Conservation (phyloP, 2,888 invertebrate species). For the Macroteleia sp. region DNA sequence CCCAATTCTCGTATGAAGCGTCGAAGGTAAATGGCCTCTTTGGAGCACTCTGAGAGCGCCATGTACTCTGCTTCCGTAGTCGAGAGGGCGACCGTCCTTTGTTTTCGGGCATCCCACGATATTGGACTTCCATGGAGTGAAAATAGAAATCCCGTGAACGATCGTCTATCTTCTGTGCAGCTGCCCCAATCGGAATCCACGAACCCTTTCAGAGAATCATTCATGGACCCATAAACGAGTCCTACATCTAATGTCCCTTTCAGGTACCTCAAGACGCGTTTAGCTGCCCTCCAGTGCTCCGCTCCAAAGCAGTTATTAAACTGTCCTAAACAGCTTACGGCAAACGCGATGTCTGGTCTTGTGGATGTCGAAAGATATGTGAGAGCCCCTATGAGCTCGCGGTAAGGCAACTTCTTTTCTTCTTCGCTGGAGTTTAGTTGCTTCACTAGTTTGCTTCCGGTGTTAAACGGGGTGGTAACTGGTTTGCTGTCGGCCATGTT, state of each 20-base stretch:
- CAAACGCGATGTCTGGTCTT: background rate
- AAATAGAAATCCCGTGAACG: background rate
- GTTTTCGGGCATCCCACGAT: constrained; percentile 1
- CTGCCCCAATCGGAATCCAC: constrained; percentile 1
- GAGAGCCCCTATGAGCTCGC: background rate
- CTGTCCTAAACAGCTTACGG: background rate
- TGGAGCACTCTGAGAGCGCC: constrained; percentile 6
- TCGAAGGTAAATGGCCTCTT: constrained; percentile 5
- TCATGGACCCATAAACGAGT: background rate
- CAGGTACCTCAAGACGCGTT: background rate
- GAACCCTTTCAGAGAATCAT: background rate
- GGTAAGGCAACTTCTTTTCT: background rate
- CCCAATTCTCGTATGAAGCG: constrained; percentile 12
- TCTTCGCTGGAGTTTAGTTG: background rate
- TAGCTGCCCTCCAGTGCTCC: constrained; percentile 4
- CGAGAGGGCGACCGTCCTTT: background rate
- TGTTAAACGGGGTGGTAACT: background rate
- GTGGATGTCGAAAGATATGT: constrained; percentile 5
- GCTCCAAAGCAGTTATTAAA: background rate
- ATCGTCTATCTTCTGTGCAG: background rate
- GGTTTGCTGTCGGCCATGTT: background rate
- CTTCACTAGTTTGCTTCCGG: background rate
- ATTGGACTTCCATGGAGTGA: background rate
- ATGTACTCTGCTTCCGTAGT: background rate
- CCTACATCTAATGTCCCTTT: background rate